Evolutionary conservation across 1,140 invertebrate species (phyloP).

Genomic region (Polypedilum vanderplanki): DNA sequence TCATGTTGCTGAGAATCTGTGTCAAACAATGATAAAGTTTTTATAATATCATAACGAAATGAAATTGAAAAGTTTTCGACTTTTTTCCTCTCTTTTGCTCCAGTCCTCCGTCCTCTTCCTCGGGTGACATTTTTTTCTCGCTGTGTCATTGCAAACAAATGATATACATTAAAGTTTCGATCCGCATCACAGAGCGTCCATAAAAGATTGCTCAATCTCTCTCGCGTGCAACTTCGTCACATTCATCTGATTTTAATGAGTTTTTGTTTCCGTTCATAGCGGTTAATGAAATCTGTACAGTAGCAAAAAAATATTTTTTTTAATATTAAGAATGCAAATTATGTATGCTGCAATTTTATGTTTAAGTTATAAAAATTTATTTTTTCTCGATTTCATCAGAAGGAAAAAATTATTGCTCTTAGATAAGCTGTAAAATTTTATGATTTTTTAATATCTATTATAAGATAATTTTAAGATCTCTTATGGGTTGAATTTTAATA

Average conservation of each 20-base stretch:
- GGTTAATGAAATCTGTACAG: too few relatives aligned
- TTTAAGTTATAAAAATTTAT: too few relatives aligned
- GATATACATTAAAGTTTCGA: conserved; percentile 19
- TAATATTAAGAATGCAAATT: too few relatives aligned
- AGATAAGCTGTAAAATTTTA: too few relatives aligned
- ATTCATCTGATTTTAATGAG: conserved; percentile 19
- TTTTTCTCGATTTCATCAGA: too few relatives aligned
- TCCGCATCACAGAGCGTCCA: neutral
- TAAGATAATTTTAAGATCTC: too few relatives aligned
- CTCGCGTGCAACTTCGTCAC: neutral
- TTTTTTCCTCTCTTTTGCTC: neutral
- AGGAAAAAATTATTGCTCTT: too few relatives aligned
- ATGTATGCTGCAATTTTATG: too few relatives aligned
- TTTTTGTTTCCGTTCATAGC: neutral
- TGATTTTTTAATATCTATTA: too few relatives aligned
- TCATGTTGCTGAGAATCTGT: conserved; percentile 3
- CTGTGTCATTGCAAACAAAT: neutral
- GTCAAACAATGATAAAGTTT: conserved; percentile 19
- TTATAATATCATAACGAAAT: conserved; percentile 15
- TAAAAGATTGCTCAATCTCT: neutral
- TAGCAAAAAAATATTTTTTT: too few relatives aligned
- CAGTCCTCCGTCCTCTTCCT: neutral
- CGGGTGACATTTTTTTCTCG: neutral
- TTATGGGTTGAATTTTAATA: too few relatives aligned
- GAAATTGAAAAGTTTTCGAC: conserved; percentile 18